Percentiles rank a stretch among this genome's conserved stretches.
phyloP scores from a whole-genome alignment of 2,113 vertebrate genomes.

The Tupaia chinensis region DNA sequence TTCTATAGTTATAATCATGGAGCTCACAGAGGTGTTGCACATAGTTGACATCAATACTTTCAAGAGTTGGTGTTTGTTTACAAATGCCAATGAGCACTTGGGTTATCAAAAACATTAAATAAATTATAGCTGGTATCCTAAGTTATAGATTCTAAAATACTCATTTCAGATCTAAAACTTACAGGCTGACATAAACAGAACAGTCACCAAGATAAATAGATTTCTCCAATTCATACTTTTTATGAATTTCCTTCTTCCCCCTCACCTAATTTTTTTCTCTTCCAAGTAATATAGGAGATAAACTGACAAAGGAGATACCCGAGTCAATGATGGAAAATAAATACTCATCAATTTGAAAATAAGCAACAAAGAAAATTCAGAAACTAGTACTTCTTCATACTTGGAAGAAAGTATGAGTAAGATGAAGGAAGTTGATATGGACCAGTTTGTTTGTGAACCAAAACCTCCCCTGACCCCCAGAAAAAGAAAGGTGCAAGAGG shows the following conservation, averaged over 20 bases:
- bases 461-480: not conserved
- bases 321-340: not conserved
- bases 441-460: not conserved
- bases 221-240: not conserved
- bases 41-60: not conserved
- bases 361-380: not conserved
- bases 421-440: not conserved
- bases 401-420: not conserved
- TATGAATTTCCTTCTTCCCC: not conserved
- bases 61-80: not conserved
- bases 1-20: not conserved
- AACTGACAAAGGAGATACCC: not conserved
- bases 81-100: not conserved
- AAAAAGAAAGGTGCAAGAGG: not conserved
- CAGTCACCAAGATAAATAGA: not conserved
- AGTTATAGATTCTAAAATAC: not conserved
- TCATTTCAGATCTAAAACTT: not conserved
- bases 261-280: not conserved
- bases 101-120: not conserved
- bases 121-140: not conserved
- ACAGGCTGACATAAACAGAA: not conserved
- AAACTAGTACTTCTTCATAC: not conserved
- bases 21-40: not conserved
- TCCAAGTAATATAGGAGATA: not conserved
- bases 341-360: conserved; percentile 1